Evolutionary conservation across 2,888 invertebrate species (phyloP).

Genomic region (Gerosis bhagava): DNA sequence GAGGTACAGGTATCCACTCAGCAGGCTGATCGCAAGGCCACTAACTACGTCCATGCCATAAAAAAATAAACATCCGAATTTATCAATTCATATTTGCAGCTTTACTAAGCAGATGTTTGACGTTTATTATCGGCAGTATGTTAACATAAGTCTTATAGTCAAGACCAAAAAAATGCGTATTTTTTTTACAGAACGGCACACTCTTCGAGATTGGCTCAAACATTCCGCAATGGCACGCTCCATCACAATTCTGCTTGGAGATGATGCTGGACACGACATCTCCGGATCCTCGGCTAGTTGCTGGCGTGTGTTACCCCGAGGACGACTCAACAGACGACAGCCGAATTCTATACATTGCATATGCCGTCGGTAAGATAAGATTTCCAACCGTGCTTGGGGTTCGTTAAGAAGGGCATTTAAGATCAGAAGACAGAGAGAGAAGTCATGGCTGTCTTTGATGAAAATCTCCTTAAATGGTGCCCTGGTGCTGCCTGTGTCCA

Average conservation of each 20-base stretch:
- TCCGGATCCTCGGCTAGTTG: conserved; percentile 47
- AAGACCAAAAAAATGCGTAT: not conserved
- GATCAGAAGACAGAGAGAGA: too few species aligned
- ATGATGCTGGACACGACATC: conserved; percentile 47
- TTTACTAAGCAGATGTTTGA: not conserved
- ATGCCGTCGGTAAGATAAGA: conserved; percentile 68
- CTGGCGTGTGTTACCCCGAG: conserved; percentile 59
- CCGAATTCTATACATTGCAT: conserved; percentile 52
- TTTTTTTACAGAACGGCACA: conserved; percentile 60
- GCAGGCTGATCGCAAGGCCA: too few species aligned
- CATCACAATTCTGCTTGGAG: conserved; percentile 57
- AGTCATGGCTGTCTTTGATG: too few species aligned
- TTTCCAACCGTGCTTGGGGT: too few species aligned
- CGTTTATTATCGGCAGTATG: not conserved
- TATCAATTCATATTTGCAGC: not conserved
- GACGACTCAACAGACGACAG: conserved; percentile 47
- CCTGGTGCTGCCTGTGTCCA: too few species aligned
- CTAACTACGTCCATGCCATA: too few species aligned
- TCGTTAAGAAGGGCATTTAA: too few species aligned
- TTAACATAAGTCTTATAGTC: not conserved
- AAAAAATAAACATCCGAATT: too few species aligned
- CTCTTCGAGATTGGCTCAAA: conserved; percentile 50
- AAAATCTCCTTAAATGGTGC: too few species aligned
- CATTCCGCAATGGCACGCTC: conserved; percentile 49
- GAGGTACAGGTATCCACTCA: too few species aligned